Percentiles rank a stretch among this genome's conserved stretches.
phyloP scores from a whole-genome alignment of 2,888 invertebrate genomes.

The Ormyrus pomaceus region DNA sequence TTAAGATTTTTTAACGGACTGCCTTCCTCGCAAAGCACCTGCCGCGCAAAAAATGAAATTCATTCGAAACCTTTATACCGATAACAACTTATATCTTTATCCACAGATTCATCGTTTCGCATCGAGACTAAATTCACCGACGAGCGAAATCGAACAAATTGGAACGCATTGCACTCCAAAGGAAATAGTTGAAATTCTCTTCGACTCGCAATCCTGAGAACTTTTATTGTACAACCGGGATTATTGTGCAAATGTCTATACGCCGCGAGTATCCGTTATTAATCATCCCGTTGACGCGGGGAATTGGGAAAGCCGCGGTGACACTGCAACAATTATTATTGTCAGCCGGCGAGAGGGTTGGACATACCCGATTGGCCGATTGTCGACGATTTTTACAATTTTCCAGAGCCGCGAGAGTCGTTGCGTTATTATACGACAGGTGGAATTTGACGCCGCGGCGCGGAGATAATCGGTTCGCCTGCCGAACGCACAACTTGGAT shows the following conservation, averaged over 20 bases:
- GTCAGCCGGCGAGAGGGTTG: neutral
- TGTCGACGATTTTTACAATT: neutral
- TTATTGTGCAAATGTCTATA: conserved; percentile 10
- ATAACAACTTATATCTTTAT: no score
- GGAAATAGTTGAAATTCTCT: neutral
- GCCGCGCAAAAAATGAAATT: no score
- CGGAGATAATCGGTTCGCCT: no score
- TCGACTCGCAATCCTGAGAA: neutral
- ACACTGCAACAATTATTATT: conserved; percentile 14
- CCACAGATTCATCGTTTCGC: neutral
- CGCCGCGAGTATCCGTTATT: conserved; percentile 31
- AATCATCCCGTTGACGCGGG: conserved; percentile 25
- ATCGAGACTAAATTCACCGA: neutral
- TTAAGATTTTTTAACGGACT: no score
- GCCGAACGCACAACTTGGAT: no score
- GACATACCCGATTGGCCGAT: conserved; percentile 7
- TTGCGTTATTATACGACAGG: no score
- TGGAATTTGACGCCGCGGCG: no score
- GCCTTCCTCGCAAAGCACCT: no score
- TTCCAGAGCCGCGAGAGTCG: no score
- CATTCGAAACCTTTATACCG: no score
- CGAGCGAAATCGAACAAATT: neutral
- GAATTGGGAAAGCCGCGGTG: conserved; percentile 20
- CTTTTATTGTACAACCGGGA: conserved; percentile 13
- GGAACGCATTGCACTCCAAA: neutral